These are phyloP conservation scores for Acronicta aceris DNA, from an alignment of 2,888 invertebrate genomes.

Conservation along the genomic window DNA sequence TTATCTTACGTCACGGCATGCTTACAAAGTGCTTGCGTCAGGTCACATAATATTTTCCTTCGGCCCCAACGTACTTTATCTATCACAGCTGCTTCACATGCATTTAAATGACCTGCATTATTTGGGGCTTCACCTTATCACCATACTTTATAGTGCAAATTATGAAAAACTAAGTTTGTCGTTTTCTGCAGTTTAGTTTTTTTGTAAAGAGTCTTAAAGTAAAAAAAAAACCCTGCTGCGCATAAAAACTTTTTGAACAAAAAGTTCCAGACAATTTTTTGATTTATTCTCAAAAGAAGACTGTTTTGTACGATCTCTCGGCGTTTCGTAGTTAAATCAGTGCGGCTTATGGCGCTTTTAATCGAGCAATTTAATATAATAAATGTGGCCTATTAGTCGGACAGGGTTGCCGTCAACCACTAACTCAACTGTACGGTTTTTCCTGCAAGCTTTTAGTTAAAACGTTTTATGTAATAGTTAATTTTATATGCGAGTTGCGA, in stretches of 20 bases:
- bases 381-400: constrained; percentile 71
- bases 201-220: constrained; percentile 13
- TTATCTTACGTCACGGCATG: constrained; percentile 1
- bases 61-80: constrained; percentile 1
- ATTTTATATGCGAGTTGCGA: constrained; percentile 7
- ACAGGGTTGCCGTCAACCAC: constrained; percentile 49
- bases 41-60: background rate
- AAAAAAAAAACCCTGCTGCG: constrained; percentile 19
- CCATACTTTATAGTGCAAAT: background rate
- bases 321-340: constrained; percentile 62
- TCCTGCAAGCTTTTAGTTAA: constrained; percentile 44
- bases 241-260: constrained; percentile 30
- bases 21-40: constrained; percentile 8
- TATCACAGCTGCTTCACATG: constrained; percentile 4
- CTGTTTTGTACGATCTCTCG: constrained; percentile 46
- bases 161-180: background rate
- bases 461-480: constrained; percentile 44
- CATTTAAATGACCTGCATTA: constrained; percentile 25
- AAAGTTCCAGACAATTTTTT: constrained; percentile 36
- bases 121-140: constrained; percentile 7
- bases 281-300: constrained; percentile 49
- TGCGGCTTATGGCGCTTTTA: constrained; percentile 74
- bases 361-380: constrained; percentile 79
- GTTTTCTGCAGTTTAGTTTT: constrained; percentile 16
- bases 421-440: constrained; percentile 43